A percentile compares a stretch with the other conserved stretches of the same genome.
Evolutionary conservation across 2,888 invertebrate genomes (phyloP).

Genomic region (Phortica okadai): DNA sequence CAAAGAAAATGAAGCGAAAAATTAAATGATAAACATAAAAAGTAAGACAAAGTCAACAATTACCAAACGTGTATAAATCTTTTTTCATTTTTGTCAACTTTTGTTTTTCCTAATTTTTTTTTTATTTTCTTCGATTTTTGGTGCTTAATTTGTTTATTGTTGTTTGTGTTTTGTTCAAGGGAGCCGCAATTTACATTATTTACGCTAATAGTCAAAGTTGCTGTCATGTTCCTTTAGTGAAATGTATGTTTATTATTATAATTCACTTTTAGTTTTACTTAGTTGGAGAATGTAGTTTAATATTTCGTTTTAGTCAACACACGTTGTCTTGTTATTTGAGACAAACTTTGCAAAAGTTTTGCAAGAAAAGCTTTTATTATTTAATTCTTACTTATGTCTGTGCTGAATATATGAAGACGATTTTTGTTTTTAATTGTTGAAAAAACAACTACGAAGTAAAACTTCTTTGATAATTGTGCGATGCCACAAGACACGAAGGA

Average conservation of each 20-base stretch:
- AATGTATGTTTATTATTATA: neutral
- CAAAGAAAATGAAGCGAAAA: slow-evolving; percentile 24
- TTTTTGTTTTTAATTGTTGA: no score
- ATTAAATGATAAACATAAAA: neutral
- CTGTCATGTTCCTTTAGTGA: neutral
- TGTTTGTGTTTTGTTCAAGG: neutral
- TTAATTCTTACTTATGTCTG: no score
- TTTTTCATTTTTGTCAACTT: slow-evolving; percentile 36
- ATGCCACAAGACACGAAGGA: no score
- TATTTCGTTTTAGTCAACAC: no score
- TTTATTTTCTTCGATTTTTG: neutral
- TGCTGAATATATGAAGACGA: no score
- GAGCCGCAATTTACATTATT: neutral
- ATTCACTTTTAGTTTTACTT: neutral
- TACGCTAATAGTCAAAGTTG: neutral
- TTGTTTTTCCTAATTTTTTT: neutral
- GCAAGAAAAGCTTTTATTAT: no score
- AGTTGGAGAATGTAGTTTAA: no score
- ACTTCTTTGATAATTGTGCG: no score
- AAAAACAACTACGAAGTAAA: no score
- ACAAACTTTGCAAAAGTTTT: no score
- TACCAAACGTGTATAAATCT: slow-evolving; percentile 36
- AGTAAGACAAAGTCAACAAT: slow-evolving; percentile 26
- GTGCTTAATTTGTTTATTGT: neutral
- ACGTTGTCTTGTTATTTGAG: no score